Conservation (phyloP, 1,140 invertebrate genomes). For the Drosophila azteca region DNA sequence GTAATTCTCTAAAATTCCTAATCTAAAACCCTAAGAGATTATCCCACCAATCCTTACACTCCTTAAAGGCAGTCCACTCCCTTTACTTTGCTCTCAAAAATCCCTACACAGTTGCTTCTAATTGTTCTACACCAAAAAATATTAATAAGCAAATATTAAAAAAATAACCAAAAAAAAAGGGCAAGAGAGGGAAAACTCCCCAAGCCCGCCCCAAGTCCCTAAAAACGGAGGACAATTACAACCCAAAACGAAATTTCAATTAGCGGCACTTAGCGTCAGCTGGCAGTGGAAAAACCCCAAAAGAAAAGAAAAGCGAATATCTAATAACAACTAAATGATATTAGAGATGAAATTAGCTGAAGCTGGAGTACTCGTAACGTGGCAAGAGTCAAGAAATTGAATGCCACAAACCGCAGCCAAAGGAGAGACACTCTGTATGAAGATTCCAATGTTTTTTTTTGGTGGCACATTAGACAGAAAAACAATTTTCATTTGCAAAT, state of each 20-base stretch:
- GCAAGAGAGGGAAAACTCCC: not conserved
- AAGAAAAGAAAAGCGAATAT: slow-evolving; percentile 46
- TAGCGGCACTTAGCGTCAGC: slow-evolving; percentile 77
- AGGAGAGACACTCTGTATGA: slow-evolving; percentile 5
- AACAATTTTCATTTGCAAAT: slow-evolving; percentile 65
- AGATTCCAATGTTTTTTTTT: not conserved
- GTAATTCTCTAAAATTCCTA: too few relatives aligned
- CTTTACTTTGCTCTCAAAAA: not conserved
- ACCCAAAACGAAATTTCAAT: slow-evolving; percentile 75
- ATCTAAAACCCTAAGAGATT: too few relatives aligned
- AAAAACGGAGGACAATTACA: slow-evolving; percentile 59
- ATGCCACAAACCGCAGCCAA: slow-evolving; percentile 51
- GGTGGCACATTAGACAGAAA: slow-evolving; percentile 25
- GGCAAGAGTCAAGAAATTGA: slow-evolving; percentile 48
- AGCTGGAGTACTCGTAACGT: not conserved
- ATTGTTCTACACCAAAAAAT: slow-evolving; percentile 34
- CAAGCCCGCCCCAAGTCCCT: slow-evolving; percentile 11
- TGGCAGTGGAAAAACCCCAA: slow-evolving; percentile 52
- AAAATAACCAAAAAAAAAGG: slow-evolving; percentile 8
- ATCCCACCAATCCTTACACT: too few relatives aligned
- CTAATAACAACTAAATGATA: slow-evolving; percentile 79
- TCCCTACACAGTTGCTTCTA: slow-evolving; percentile 39
- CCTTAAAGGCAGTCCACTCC: too few relatives aligned
- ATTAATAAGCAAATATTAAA: slow-evolving; percentile 37
- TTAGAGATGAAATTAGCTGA: slow-evolving; percentile 67